Conservation (phyloP, 2,888 invertebrate species). For the Cinara cedri region DNA sequence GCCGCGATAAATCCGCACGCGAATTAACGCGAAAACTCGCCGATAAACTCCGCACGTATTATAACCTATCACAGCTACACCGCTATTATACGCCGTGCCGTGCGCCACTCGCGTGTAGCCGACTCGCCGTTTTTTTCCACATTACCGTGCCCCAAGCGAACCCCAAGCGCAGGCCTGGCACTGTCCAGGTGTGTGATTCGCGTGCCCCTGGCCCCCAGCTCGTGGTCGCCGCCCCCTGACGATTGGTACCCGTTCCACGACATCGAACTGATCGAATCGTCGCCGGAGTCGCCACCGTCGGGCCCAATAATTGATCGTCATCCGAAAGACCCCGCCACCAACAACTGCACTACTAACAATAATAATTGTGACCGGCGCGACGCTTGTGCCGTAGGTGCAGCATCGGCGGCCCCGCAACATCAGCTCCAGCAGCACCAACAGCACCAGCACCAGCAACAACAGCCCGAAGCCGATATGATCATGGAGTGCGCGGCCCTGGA, state of each 20-base stretch:
- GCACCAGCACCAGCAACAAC: conserved; percentile 30
- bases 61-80: not conserved
- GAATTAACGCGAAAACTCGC: too few relatives aligned
- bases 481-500: conserved; percentile 51
- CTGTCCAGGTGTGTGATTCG: conserved; percentile 56
- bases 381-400: conserved; percentile 43
- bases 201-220: conserved; percentile 57
- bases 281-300: conserved; percentile 58
- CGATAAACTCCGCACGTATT: too few relatives aligned
- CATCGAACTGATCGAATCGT: conserved; percentile 57
- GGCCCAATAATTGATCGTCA: conserved; percentile 46
- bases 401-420: conserved; percentile 24
- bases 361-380: conserved; percentile 40
- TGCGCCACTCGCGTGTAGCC: not conserved
- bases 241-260: conserved; percentile 57
- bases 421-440: conserved; percentile 33
- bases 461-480: conserved; percentile 45
- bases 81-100: conserved; percentile 14
- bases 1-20: too few relatives aligned
- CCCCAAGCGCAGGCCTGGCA: conserved; percentile 52
- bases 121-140: conserved; percentile 37
- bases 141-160: conserved; percentile 11
- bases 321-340: conserved; percentile 47
- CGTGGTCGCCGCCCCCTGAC: conserved; percentile 53
- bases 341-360: not conserved